These are phyloP conservation scores for Oryctolagus cuniculus DNA, from an alignment of 2,113 vertebrate species.

Conservation along the genomic window mOryCun1.1 NC_091453.1:16878001-16878500, in stretches of 20 bases:
- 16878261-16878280: constrained; percentile 9
- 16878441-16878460: constrained; percentile 6
- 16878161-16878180: background rate
- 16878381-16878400: background rate
- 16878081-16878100: background rate
- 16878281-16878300: constrained; percentile 2
- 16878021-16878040: background rate
- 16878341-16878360: background rate
- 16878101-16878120: background rate
- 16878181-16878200: too few relatives aligned
- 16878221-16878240: constrained; percentile 38
- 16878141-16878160: background rate
- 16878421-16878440: background rate
- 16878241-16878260: background rate
- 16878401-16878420: background rate
- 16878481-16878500: background rate
- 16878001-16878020: background rate
- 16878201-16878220: background rate
- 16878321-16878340: background rate
- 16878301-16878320: background rate
- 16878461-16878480: constrained; percentile 19
- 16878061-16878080: background rate
- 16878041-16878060: background rate
- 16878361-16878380: constrained; percentile 3
- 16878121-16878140: background rate